Percentiles rank a stretch among this genome's conserved stretches.
Evolutionary conservation across 1,140 invertebrate species (phyloP).

Genomic region (Hycleus cichorii): DNA sequence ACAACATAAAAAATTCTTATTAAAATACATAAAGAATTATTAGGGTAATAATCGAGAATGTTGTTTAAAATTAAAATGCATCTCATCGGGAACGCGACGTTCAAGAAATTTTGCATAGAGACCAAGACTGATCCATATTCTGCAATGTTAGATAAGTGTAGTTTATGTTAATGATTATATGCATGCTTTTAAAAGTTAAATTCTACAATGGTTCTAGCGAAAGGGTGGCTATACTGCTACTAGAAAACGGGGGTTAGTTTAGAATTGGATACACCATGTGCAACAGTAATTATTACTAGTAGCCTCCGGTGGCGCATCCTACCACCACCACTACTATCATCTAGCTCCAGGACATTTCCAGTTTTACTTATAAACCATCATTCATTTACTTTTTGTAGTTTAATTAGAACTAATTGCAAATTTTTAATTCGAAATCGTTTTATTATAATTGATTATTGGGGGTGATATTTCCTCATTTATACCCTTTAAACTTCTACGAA

Average conservation of each 20-base stretch:
- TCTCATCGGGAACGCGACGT: too few relatives aligned
- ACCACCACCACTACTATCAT: conserved; percentile 23
- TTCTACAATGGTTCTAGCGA: conserved; percentile 7
- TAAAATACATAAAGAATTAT: too few relatives aligned
- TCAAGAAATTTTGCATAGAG: conserved; percentile 23
- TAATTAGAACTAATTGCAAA: too few relatives aligned
- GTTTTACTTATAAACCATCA: not conserved
- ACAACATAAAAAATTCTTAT: too few relatives aligned
- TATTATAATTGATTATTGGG: too few relatives aligned
- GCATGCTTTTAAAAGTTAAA: conserved; percentile 39
- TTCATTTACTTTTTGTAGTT: too few relatives aligned
- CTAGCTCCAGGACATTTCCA: conserved; percentile 20
- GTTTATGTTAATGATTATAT: conserved; percentile 40
- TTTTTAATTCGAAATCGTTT: too few relatives aligned
- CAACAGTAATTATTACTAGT: conserved; percentile 39
- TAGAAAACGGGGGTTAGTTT: conserved; percentile 21
- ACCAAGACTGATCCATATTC: conserved; percentile 32
- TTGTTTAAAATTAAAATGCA: too few relatives aligned
- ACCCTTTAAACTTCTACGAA: not conserved
- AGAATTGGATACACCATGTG: conserved; percentile 37
- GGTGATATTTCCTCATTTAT: too few relatives aligned
- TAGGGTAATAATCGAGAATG: too few relatives aligned
- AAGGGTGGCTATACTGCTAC: not conserved
- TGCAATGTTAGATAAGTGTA: conserved; percentile 33
- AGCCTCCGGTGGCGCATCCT: conserved; percentile 35